Conservation (phyloP, 2,888 invertebrate genomes). For the Phaonia tiefii region DNA sequence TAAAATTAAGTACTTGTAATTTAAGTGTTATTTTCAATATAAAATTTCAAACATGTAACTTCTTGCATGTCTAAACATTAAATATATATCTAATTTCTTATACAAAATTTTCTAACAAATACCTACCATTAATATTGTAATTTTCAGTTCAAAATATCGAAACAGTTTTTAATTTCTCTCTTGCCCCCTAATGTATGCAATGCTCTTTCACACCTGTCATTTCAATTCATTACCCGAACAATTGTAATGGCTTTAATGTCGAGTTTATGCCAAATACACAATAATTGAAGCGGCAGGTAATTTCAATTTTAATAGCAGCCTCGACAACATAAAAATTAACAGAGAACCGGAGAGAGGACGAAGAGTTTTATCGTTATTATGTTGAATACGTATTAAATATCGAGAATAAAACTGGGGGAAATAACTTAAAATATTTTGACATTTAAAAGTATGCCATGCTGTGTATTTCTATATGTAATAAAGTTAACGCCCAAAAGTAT, state of each 20-base stretch:
- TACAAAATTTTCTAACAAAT: too few species aligned
- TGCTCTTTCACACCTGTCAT: background rate
- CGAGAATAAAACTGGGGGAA: conserved; percentile 13
- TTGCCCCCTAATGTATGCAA: background rate
- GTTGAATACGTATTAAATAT: conserved; percentile 19
- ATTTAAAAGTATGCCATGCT: conserved; percentile 4
- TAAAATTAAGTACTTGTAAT: too few species aligned
- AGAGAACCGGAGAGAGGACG: too few species aligned
- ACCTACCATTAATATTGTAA: too few species aligned
- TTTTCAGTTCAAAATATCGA: too few species aligned
- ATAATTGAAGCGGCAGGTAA: conserved; percentile 22
- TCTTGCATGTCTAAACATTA: background rate
- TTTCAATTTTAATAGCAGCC: background rate
- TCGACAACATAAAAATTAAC: background rate
- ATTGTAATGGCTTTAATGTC: background rate
- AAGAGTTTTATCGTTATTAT: background rate
- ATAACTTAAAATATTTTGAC: conserved; percentile 24
- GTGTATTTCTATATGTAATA: background rate
- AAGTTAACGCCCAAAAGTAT: conserved; percentile 46
- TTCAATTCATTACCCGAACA: background rate
- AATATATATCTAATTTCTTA: background rate
- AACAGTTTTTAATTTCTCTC: too few species aligned
- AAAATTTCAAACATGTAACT: too few species aligned
- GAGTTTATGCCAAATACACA: conserved; percentile 9
- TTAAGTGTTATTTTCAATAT: too few species aligned